Base-by-base conservation (phyloP, 2,888 invertebrate genomes). In the Altica lythri region DNA sequence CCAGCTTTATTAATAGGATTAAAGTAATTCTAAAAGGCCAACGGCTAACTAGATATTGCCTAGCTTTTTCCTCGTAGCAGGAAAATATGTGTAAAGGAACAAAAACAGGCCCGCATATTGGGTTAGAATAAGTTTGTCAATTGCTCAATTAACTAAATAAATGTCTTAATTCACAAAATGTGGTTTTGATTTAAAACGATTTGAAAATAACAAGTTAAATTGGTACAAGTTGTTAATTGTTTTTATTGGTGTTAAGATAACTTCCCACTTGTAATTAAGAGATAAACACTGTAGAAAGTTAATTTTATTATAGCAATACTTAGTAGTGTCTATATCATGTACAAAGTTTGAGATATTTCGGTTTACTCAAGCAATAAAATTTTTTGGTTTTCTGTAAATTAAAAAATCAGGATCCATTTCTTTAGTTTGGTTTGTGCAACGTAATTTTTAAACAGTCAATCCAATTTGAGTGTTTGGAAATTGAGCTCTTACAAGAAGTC, bases 1-100 rank as follows among this genome's bases (percentile, higher is more conserved):
- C 34, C 37, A 34, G 47, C 32, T 40, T 42, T 53, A 44, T 43
- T 53, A 48, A 53, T 53, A 53, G 42, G 29, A 42, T 37, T 13
- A 22, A 25, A 52, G 53, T 34, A 35, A 53, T 35, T 48, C 14
- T 19, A 19, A 22, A 29, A 46, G 38, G 52, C 44, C 45, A 46
- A 12, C 25, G 46, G 46, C 35, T 22, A 34, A 34, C 29, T 34
- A 27, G 12, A 12, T 17, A 38, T 38, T n/a, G n/a, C n/a, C 38
- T 38, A 4, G 19, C 19, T 38, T 38, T 38, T 8, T 40, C 22
- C 13, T 22, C 8, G 13, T 40, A 40, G 22, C 40, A 40, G 22
- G 40, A 40, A 40, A 40, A 40, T 40, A 40, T 40, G 40, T 19
- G 22, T 19, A 25, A 40, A 22, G 38, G 8, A 10, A 38, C 38